Percentiles rank a stretch among this genome's conserved stretches.
Evolutionary conservation across 2,888 invertebrate genomes (phyloP).

Genomic region (Melanargia galathea): DNA sequence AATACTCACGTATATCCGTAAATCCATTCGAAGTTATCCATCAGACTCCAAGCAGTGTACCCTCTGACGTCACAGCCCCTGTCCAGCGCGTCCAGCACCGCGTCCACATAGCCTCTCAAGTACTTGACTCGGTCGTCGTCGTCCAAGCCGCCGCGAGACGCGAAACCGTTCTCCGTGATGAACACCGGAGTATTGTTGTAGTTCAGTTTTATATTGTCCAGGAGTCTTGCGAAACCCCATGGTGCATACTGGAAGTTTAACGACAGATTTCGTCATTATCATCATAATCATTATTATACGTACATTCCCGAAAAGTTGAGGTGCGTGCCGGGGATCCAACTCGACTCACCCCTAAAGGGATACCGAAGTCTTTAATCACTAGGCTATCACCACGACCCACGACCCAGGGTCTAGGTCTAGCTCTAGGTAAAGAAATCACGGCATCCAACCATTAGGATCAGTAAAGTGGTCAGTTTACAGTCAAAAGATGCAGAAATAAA

Average conservation of each 20-base stretch:
- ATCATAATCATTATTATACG: too few relatives aligned
- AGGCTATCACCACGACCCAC: too few relatives aligned
- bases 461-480: too few relatives aligned
- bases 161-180: constrained; percentile 80
- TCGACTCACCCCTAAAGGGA: too few relatives aligned
- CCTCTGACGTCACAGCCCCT: constrained; percentile 62
- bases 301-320: too few relatives aligned
- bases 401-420: too few relatives aligned
- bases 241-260: constrained; percentile 64
- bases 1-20: constrained; percentile 70
- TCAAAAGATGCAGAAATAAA: too few relatives aligned
- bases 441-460: too few relatives aligned
- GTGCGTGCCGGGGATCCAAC: too few relatives aligned
- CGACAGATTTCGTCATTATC: too few relatives aligned
- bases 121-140: constrained; percentile 73
- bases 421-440: too few relatives aligned
- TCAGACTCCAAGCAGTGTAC: constrained; percentile 80
- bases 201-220: constrained; percentile 58
- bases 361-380: too few relatives aligned
- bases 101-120: constrained; percentile 63
- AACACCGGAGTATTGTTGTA: constrained; percentile 45
- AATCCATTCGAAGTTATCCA: constrained; percentile 83
- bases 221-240: constrained; percentile 78
- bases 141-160: constrained; percentile 62
- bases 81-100: constrained; percentile 58